phyloP scores from a whole-genome alignment of 2,888 invertebrate species.

The Agriopis leucophaearia region DNA sequence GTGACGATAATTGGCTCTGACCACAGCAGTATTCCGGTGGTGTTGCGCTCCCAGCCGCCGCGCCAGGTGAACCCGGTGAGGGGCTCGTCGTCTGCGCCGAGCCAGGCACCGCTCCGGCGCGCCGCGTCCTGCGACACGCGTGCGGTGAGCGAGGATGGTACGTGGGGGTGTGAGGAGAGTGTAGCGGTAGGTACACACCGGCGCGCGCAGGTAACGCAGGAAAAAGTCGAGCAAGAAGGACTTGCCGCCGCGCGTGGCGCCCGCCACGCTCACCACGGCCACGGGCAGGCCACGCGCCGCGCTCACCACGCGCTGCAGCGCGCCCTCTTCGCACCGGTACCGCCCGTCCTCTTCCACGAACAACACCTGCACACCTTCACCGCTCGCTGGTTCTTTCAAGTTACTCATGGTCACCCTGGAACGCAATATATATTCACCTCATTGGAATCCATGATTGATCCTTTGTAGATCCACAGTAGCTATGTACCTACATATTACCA shows the following conservation, averaged over 20 bases:
- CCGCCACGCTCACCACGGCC: slow-evolving; percentile 61
- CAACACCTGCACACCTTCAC: slow-evolving; percentile 51
- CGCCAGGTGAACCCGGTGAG: slow-evolving; percentile 96
- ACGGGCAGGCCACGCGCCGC: slow-evolving; percentile 51
- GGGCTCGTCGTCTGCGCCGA: slow-evolving; percentile 91
- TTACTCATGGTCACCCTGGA: slow-evolving; percentile 3
- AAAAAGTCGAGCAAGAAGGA: slow-evolving; percentile 64
- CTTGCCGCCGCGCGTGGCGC: slow-evolving; percentile 62
- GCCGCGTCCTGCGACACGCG: slow-evolving; percentile 36
- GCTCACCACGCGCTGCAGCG: slow-evolving; percentile 45
- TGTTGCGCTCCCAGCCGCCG: slow-evolving; percentile 95
- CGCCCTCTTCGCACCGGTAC: slow-evolving; percentile 49
- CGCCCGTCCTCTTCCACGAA: slow-evolving; percentile 41
- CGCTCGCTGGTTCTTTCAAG: not conserved
- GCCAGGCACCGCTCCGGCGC: slow-evolving; percentile 87
- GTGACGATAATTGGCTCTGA: slow-evolving; percentile 93
- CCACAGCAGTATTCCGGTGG: slow-evolving; percentile 96
- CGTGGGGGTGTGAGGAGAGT: not conserved
- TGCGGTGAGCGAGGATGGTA: slow-evolving; percentile 5
- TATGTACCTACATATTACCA: no score
- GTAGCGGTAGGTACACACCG: slow-evolving; percentile 48
- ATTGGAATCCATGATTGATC: not conserved
- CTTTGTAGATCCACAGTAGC: not conserved
- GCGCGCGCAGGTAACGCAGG: slow-evolving; percentile 56
- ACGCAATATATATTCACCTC: not conserved